A percentile compares a stretch with the other conserved stretches of the same genome.
Evolutionary conservation across 2,113 vertebrate species (phyloP).

Genomic region (Periophthalmus modestus): DNA sequence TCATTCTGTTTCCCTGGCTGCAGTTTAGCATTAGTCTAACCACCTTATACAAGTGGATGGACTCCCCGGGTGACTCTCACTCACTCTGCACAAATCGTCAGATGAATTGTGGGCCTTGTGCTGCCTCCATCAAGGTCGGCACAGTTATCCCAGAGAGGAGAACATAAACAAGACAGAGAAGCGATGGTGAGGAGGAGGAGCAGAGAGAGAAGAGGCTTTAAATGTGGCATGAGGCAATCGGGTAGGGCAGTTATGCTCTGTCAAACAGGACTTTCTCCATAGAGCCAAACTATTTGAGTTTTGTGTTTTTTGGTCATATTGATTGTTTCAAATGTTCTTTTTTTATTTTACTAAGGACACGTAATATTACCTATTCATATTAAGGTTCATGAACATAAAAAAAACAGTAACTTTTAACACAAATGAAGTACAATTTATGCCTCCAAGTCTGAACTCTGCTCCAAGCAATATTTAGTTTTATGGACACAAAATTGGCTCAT

Average conservation of each 20-base stretch:
- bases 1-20: constrained; percentile 71
- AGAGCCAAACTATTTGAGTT: not conserved
- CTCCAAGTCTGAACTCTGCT: too few species aligned
- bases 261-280: not conserved
- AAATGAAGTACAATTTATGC: too few species aligned
- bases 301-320: too few species aligned
- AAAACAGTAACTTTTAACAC: too few species aligned
- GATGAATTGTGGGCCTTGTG: constrained; percentile 45
- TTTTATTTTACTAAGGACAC: too few species aligned
- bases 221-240: constrained; percentile 25
- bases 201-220: constrained; percentile 44
- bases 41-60: constrained; percentile 66
- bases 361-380: too few species aligned
- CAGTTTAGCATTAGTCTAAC: constrained; percentile 75
- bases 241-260: not conserved
- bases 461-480: too few species aligned
- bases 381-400: too few species aligned
- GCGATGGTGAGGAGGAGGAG: constrained; percentile 25
- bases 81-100: constrained; percentile 63
- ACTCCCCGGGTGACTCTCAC: constrained; percentile 56
- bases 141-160: constrained; percentile 34
- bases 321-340: not conserved
- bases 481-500: too few species aligned
- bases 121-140: constrained; percentile 36
- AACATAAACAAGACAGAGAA: constrained; percentile 60